Evolutionary conservation across 2,888 invertebrate genomes (phyloP).

Genomic region (Ametastegia equiseti): DNA sequence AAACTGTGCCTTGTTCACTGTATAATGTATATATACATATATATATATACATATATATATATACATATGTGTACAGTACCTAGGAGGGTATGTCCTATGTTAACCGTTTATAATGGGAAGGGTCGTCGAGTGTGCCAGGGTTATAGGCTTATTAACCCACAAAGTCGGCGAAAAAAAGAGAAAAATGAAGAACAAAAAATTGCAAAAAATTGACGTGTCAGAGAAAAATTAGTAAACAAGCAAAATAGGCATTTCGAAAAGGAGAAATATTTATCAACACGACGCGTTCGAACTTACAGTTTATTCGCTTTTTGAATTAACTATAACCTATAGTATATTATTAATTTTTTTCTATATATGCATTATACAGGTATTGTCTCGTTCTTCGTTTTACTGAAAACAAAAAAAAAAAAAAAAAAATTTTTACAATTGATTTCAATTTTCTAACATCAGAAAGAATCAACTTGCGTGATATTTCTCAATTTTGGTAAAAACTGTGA

Average conservation of each 20-base stretch:
- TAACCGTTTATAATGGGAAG: background rate
- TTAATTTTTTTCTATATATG: background rate
- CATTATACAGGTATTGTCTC: background rate
- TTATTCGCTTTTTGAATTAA: too few relatives aligned
- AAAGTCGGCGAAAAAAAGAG: background rate
- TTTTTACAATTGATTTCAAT: background rate
- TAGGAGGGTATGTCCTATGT: background rate
- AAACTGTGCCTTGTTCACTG: background rate
- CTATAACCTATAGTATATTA: too few relatives aligned
- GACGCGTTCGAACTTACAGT: too few relatives aligned
- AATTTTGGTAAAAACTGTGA: too few relatives aligned
- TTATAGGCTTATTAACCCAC: constrained; percentile 12
- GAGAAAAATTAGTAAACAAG: background rate
- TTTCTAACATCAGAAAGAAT: too few relatives aligned
- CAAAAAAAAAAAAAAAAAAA: background rate
- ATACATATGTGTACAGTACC: background rate
- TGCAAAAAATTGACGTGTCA: background rate
- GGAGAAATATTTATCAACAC: too few relatives aligned
- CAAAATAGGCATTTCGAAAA: background rate
- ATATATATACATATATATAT: background rate
- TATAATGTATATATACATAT: background rate
- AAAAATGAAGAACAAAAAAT: background rate
- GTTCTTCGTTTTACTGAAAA: background rate
- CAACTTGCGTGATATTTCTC: too few relatives aligned
- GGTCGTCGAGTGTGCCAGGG: background rate